Conservation (phyloP, 1,140 invertebrate species). For the Bombus affinis region DNA sequence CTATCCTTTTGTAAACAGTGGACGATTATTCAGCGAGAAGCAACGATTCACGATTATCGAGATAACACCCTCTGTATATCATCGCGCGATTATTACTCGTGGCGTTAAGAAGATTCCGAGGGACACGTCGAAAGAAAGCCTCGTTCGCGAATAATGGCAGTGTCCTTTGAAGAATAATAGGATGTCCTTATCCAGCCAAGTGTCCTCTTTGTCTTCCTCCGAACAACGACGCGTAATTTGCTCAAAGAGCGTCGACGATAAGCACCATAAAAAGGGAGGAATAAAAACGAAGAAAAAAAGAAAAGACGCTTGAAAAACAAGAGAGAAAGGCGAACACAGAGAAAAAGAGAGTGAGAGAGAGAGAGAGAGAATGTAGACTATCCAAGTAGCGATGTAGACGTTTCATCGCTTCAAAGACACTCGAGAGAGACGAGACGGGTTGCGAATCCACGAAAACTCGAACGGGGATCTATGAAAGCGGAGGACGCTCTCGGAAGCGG, state of each 20-base stretch:
- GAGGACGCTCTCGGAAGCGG: constrained; percentile 54
- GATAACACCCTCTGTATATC: neutral
- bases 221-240: neutral
- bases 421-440: neutral
- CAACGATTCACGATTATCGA: neutral
- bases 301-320: neutral
- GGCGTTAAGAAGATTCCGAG: neutral
- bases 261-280: neutral
- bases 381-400: neutral
- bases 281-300: too few species aligned
- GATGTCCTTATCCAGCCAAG: neutral
- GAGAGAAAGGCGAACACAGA: neutral
- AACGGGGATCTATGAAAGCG: neutral
- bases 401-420: neutral
- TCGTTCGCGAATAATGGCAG: neutral
- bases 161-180: constrained; percentile 35
- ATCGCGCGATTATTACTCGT: neutral
- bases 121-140: neutral
- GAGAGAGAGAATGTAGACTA: neutral
- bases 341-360: neutral
- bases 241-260: neutral
- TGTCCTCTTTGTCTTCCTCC: neutral
- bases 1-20: constrained; percentile 39
- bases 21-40: neutral
- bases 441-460: constrained; percentile 4